Evolutionary conservation across 1,140 invertebrate genomes (phyloP).

Genomic region (Stenopsyche tienmushanensis): DNA sequence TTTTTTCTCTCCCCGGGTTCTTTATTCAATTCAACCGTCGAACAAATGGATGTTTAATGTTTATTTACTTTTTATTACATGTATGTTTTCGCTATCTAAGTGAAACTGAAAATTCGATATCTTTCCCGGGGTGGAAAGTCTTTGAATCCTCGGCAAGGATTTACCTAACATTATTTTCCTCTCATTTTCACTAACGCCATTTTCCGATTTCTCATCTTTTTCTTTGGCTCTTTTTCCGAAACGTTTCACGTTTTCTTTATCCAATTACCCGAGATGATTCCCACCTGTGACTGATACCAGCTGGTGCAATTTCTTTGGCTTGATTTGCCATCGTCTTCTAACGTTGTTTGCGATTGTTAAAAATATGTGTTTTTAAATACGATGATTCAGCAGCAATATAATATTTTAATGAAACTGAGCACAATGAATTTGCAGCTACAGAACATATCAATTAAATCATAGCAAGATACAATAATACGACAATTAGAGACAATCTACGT

Average conservation of each 20-base stretch:
- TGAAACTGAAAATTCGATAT: constrained; percentile 14
- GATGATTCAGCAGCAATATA: no score
- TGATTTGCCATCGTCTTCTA: constrained; percentile 15
- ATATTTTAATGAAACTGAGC: no score
- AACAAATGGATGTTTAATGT: constrained; percentile 10
- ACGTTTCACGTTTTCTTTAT: constrained; percentile 33
- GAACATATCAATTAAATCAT: no score
- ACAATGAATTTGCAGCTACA: no score
- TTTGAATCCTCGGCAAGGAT: neutral
- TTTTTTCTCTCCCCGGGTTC: no score
- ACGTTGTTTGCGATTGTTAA: neutral
- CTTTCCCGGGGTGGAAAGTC: neutral
- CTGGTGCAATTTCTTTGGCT: constrained; percentile 25
- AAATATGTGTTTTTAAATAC: neutral
- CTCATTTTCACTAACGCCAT: neutral
- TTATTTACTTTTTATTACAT: constrained; percentile 18
- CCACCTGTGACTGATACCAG: constrained; percentile 40
- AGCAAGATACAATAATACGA: no score
- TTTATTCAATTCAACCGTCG: neutral
- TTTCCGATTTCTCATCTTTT: neutral
- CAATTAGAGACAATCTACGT: no score
- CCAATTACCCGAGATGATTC: constrained; percentile 40
- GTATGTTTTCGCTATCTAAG: neutral
- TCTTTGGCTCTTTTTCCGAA: constrained; percentile 11
- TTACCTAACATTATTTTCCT: constrained; percentile 1